phyloP scores from a whole-genome alignment of 2,113 vertebrate genomes.

The Caranx ignobilis region DNA sequence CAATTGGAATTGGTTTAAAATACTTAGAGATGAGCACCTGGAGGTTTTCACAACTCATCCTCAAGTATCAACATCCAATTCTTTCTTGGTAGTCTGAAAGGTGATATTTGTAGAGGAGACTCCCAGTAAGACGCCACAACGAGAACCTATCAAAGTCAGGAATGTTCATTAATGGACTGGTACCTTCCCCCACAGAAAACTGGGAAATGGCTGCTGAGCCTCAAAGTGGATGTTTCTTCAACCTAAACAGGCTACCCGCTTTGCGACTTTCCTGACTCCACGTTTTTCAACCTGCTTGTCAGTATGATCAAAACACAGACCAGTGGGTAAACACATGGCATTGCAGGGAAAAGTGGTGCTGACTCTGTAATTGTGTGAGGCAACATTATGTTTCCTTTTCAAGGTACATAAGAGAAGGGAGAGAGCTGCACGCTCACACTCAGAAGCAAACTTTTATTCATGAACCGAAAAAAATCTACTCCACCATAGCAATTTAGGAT shows the following conservation, averaged over 20 bases:
- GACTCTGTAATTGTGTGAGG: slow-evolving; percentile 38
- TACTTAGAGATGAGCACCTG: no score
- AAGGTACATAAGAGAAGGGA: slow-evolving; percentile 20
- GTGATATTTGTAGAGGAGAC: not conserved
- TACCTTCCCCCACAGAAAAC: slow-evolving; percentile 19
- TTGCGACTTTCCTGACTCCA: slow-evolving; percentile 17
- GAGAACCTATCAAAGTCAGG: slow-evolving; percentile 21
- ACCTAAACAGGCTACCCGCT: slow-evolving; percentile 43
- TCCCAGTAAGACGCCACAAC: not conserved
- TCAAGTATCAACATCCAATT: no score
- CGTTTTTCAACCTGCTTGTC: slow-evolving; percentile 36
- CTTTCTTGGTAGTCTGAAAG: not conserved
- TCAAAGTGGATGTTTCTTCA: slow-evolving; percentile 44
- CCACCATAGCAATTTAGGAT: no score
- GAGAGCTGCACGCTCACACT: slow-evolving; percentile 17
- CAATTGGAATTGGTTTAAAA: no score
- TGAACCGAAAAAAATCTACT: not conserved
- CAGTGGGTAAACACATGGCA: slow-evolving; percentile 45
- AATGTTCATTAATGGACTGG: slow-evolving; percentile 18
- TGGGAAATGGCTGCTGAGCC: slow-evolving; percentile 16
- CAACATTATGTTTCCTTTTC: slow-evolving; percentile 26
- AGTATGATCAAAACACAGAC: slow-evolving; percentile 57
- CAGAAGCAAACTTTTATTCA: slow-evolving; percentile 18
- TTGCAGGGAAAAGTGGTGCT: slow-evolving; percentile 31
- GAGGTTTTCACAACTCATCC: no score